Conservation (phyloP, 2,888 invertebrate genomes). For the Rhyacophila evoluta region DNA sequence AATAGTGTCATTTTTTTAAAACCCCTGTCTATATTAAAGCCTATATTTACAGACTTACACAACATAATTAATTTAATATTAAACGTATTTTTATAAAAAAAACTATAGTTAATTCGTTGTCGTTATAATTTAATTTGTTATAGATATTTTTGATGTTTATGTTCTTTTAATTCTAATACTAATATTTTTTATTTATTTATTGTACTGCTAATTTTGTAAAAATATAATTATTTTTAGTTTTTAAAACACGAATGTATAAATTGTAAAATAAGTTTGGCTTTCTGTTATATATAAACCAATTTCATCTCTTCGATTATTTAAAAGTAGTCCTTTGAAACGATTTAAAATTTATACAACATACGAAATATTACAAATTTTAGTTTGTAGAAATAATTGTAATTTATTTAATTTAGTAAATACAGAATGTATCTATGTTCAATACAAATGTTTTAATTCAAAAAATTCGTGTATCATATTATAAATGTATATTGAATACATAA, state of each 20-base stretch:
- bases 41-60: too few relatives aligned
- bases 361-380: not conserved
- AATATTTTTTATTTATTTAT: constrained; percentile 26
- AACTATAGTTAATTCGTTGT: not conserved
- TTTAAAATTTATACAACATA: not conserved
- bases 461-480: constrained; percentile 42
- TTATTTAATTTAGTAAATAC: not conserved
- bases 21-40: too few relatives aligned
- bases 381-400: not conserved
- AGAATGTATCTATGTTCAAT: not conserved
- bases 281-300: not conserved
- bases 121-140: not conserved
- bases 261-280: not conserved
- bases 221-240: not conserved
- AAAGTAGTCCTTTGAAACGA: too few relatives aligned
- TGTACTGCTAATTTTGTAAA: constrained; percentile 10
- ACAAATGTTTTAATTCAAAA: not conserved
- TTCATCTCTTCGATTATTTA: not conserved
- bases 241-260: constrained; percentile 23
- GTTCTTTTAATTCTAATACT: not conserved
- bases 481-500: constrained; percentile 36
- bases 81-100: too few relatives aligned
- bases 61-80: too few relatives aligned
- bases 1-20: too few relatives aligned
- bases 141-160: constrained; percentile 17